Evolutionary conservation across 2,113 vertebrate genomes (phyloP), one percentile per base, ranked within the genome.

Genomic region (Brevimyrus niger): DNA sequence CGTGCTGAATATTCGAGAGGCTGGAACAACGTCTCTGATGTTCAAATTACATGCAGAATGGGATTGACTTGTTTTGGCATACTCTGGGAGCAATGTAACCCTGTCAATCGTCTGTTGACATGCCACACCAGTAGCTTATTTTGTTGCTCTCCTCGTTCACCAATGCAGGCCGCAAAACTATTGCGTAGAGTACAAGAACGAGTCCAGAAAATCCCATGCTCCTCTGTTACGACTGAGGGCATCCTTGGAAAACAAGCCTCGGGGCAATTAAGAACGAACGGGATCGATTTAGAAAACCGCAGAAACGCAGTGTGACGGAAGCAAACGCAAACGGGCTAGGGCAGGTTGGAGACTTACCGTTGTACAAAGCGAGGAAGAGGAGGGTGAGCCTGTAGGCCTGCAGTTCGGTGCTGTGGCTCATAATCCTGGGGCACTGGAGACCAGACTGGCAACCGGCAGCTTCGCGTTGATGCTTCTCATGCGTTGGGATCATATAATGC

Each of bases 271-370:
- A 73, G 61, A 23, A 47, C 47, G 48, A 47, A 69, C n/a, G 50
- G 38, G 8, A 17, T 55, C 21, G 7, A 55, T 55, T 7, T n/a
- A 17, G 44, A 61, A 42, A 42, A 19, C 31, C 73, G 19, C 35
- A 38, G 31, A 35, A 42, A 17, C 4, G 5, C 69, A 76, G 35
- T 19, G 19, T 19, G 31, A 76, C 6, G 73, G 35, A 80, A 38
- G 73, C 73, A 17, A 73, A 35, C 9, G 65, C 5, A 38, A 9
- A 50, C 44, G 13, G 35, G 13, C 27, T 15, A 42, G 27, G 4
- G 11, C 31, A 80, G 44, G 47, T 42, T n/a, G 10, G 76, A 42
- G 80, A 61, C 88, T 89, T 85, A 89, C 88, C 42, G 17, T 88
- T 17, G 88, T 55, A 46, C 21, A 89, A 58, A 51, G 48, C 7